These are phyloP conservation scores for Aproaerema taeniolella DNA, from an alignment of 2,888 invertebrate genomes.

Conservation along the genomic window DNA sequence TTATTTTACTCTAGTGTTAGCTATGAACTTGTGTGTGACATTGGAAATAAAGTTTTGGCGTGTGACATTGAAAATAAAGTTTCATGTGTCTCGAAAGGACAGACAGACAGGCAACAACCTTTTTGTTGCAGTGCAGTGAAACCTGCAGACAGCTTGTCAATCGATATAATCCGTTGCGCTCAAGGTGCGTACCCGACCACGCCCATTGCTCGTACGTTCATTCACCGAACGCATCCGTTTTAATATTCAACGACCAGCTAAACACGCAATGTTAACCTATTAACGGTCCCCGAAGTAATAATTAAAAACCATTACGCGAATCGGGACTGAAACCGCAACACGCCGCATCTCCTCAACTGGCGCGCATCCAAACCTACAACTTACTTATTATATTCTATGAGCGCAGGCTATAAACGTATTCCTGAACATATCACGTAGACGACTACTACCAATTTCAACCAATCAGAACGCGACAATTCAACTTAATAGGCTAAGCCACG, in stretches of 20 bases:
- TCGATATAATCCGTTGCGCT: conserved; percentile 23
- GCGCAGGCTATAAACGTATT: conserved; percentile 73
- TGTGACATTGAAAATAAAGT: too few relatives aligned
- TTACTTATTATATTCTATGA: conserved; percentile 76
- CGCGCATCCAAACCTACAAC: conserved; percentile 68
- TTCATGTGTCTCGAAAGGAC: too few relatives aligned
- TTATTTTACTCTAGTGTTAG: too few relatives aligned
- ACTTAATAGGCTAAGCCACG: conserved; percentile 75
- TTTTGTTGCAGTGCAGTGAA: conserved; percentile 4
- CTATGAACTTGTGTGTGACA: too few relatives aligned
- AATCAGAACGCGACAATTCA: conserved; percentile 75
- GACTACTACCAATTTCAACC: conserved; percentile 76
- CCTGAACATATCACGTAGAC: conserved; percentile 75
- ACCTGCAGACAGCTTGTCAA: conserved; percentile 31
- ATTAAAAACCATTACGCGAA: conserved; percentile 65
- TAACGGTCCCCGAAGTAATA: conserved; percentile 53
- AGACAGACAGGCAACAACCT: too few relatives aligned
- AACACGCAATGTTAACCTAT: conserved; percentile 38
- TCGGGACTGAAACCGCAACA: conserved; percentile 61
- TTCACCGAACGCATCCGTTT: conserved; percentile 34
- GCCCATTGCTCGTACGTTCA: conserved; percentile 38
- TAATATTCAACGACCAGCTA: conserved; percentile 35
- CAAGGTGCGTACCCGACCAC: conserved; percentile 20
- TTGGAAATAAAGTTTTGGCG: too few relatives aligned
- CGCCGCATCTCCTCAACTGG: conserved; percentile 55